These are phyloP conservation scores for Diabrotica undecimpunctata DNA, from an alignment of 1,140 invertebrate species.

Conservation along the genomic window DNA sequence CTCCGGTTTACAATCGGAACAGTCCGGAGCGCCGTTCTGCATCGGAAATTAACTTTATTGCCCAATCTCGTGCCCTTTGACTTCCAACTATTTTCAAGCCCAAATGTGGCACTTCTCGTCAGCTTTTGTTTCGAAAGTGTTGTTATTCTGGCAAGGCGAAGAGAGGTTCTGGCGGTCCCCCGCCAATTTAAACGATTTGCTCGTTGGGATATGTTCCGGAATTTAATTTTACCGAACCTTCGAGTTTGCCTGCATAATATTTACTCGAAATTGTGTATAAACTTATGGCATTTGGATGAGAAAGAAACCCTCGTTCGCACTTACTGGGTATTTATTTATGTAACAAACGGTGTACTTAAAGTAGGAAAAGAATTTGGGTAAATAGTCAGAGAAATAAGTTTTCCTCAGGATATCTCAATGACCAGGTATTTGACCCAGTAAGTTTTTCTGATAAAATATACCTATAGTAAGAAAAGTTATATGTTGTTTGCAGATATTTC, in stretches of 20 bases:
- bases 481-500: too few relatives aligned
- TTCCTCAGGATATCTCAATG: too few relatives aligned
- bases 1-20: constrained; percentile 9
- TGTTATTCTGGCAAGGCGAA: neutral
- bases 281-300: neutral
- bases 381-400: too few relatives aligned
- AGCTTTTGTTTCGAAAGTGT: constrained; percentile 2
- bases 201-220: neutral
- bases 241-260: neutral
- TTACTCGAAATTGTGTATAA: neutral
- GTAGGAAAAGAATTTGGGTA: too few relatives aligned
- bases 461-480: too few relatives aligned
- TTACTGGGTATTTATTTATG: too few relatives aligned
- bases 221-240: neutral
- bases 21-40: neutral
- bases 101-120: constrained; percentile 5
- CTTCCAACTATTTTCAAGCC: constrained; percentile 9
- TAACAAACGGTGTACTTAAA: too few relatives aligned
- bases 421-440: too few relatives aligned
- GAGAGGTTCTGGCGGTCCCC: neutral
- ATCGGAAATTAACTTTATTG: constrained; percentile 13
- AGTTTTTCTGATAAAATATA: too few relatives aligned
- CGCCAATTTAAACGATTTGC: neutral
- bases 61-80: constrained; percentile 10
- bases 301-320: too few relatives aligned